A percentile compares a stretch with the other conserved stretches of the same genome.
Evolutionary conservation across 2,888 invertebrate genomes (phyloP).

Genomic region (Chrysomela aeneicollis): DNA sequence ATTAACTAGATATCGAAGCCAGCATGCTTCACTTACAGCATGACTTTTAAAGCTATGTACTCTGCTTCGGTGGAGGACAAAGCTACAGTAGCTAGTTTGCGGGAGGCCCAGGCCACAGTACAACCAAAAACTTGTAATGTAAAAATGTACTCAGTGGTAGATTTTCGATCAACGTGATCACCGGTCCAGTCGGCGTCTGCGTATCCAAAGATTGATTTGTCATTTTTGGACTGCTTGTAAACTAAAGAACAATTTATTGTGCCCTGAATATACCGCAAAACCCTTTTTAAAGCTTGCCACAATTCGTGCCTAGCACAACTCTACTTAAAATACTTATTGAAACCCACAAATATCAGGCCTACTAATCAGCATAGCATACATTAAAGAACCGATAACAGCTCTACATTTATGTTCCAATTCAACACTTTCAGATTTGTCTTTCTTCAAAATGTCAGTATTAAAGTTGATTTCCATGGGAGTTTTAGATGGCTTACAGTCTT

Average conservation of each 20-base stretch:
- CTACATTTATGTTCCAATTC: slow-evolving; percentile 29
- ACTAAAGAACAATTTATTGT: slow-evolving; percentile 29
- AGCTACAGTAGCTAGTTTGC: slow-evolving; percentile 42
- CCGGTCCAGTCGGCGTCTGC: slow-evolving; percentile 28
- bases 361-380: slow-evolving; percentile 36
- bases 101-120: slow-evolving; percentile 48
- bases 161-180: slow-evolving; percentile 25
- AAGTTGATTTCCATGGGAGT: slow-evolving; percentile 30
- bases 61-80: slow-evolving; percentile 42
- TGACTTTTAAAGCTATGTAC: slow-evolving; percentile 46
- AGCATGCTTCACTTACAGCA: no score
- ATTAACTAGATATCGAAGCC: no score
- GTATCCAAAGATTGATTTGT: slow-evolving; percentile 15
- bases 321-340: slow-evolving; percentile 34
- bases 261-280: slow-evolving; percentile 32
- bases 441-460: slow-evolving; percentile 19
- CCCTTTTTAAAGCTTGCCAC: slow-evolving; percentile 36
- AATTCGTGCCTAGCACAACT: slow-evolving; percentile 27
- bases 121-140: slow-evolving; percentile 43
- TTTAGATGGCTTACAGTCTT: slow-evolving; percentile 23
- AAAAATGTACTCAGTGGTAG: slow-evolving; percentile 45
- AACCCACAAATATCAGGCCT: slow-evolving; percentile 34
- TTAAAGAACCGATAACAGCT: slow-evolving; percentile 29
- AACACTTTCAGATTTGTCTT: slow-evolving; percentile 21
- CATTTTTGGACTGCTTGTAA: slow-evolving; percentile 16